Conservation (phyloP, 2,113 vertebrate species). For the Poecilia latipinna region DNA sequence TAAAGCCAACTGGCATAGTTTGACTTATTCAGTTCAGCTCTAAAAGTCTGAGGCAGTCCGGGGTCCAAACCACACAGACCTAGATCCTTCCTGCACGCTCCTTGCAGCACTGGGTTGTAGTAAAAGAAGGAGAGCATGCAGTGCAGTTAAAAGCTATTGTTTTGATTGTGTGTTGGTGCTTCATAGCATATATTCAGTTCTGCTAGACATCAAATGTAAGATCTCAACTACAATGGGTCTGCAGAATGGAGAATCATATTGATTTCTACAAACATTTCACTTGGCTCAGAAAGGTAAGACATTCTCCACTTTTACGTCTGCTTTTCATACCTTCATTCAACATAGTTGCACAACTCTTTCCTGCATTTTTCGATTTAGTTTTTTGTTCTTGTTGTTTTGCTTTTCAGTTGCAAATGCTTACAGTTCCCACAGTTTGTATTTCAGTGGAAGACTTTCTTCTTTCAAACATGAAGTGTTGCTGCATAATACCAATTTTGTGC, state of each 20-base stretch:
- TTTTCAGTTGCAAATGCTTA: conserved; percentile 24
- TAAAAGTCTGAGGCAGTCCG: conserved; percentile 72
- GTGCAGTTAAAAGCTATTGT: conserved; percentile 22
- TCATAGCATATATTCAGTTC: conserved; percentile 38
- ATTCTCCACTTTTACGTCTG: conserved; percentile 33
- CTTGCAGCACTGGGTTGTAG: conserved; percentile 62
- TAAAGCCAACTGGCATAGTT: conserved; percentile 78
- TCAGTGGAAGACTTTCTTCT: conserved; percentile 32
- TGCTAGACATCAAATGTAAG: conserved; percentile 40
- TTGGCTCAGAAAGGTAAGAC: conserved; percentile 96
- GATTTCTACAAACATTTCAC: conserved; percentile 97
- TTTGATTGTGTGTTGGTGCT: conserved; percentile 49
- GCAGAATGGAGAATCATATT: conserved; percentile 95
- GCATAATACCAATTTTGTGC: conserved; percentile 1
- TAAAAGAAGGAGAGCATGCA: conserved; percentile 55
- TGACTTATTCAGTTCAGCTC: conserved; percentile 74
- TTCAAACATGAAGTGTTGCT: conserved; percentile 16
- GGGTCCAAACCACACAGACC: conserved; percentile 83
- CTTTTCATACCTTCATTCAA: conserved; percentile 5
- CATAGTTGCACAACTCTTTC: background rate
- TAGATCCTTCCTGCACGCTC: conserved; percentile 61
- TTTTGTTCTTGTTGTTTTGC: conserved; percentile 15
- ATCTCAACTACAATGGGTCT: conserved; percentile 87
- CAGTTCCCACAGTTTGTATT: conserved; percentile 24
- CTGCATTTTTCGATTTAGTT: background rate